Evolutionary conservation across 2,113 vertebrate species (phyloP), one percentile per base, ranked within the genome.

Genomic region (Saiga tatarica): DNA sequence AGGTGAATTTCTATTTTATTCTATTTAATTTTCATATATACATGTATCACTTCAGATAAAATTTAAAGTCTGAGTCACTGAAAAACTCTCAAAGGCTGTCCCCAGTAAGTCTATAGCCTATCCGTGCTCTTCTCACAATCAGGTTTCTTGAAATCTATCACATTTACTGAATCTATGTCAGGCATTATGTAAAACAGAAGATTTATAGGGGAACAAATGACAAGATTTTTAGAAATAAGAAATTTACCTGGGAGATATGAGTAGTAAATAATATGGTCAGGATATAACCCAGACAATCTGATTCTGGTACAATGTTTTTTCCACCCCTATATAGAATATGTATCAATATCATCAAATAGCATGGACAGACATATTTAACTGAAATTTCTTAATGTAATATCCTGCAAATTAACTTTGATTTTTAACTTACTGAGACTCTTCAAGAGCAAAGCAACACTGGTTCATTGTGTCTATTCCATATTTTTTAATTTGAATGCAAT

Each of bases 371-470:
- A 52, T 7, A 30, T 55, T 74, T 87, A 87, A 92, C 7, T 82
- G 25, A 67, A 97, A 50, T 59, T 67, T 86, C 47, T 83, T 59
- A 57, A 47, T 60, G 26, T 53, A 28, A 50, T 33, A 95, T 3
- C 79, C 60, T 96, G 83, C 39, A 59, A 11, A 81, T 84, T 92
- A 85, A 26, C 47, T 82, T 67, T 71, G 28, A 59, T 45, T 57
- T 96, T 23, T 92, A 97, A 90, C 30, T 88, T 74, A 90, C 26
- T 42, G 28, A 94, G 7, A 76, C 17, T 90, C 17, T 76, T 95
- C 30, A 53, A 19, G 50, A 95, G 47, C 28, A 96, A 93, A 87
- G 19, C 28, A 89, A 85, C 2, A n/a, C 55, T 12, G 90, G 23
- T 4, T 88, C 50, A 93, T 25, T 52, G 16, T 90, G 62, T 28